Evolutionary conservation across 2,113 vertebrate species (phyloP), one percentile per base, ranked within the genome.

Genomic region (Cololabis saira): DNA sequence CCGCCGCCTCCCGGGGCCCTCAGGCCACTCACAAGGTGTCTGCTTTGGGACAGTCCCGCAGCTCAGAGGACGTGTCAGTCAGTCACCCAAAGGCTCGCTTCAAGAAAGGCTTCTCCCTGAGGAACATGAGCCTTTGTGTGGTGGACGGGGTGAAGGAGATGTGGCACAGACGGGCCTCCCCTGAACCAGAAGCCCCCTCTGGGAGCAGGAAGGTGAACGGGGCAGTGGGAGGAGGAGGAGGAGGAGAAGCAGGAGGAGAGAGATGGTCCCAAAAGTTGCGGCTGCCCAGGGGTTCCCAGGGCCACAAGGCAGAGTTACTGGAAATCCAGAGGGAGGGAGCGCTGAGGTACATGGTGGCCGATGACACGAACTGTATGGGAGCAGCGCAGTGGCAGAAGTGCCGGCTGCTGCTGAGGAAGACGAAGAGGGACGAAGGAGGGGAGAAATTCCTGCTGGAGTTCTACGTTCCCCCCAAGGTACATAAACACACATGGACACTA

Each of bases 121-220:
- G 98, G 82, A 99, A 98, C 90, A 97, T 99, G 96, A 98, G 98
- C 68, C 89, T 98, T 72, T 97, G 97, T 0, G 96, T 99, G 82
- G 96, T 98, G 86, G 98, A 97, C 0, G 96, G 98, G 0, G 93
- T 99, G 81, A 96, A 95, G 64, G 98, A 99, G 90, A 96, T 99
- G 92, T 98, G 96, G 97, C 96, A 98, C 67, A 91, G 96, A 24
- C 93, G 94, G 24, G 91, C 96, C 21, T 96, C 96, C 0, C 96
- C 96, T 0, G 96, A 98, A 71, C 95, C 95, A 0, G 94, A 96
- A 0, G 70, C 85, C 33, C 78, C 83, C 14, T 51, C 77, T 1
- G 86, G 61, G 15, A 63, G 88, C 90, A 83, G 89, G 53, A 12
- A 89, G 87, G 51, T 87, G 55, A 1, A 83, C 19, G 0, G 40